phyloP scores from a whole-genome alignment of 2,888 invertebrate species.

The Protodeltote pygarga region DNA sequence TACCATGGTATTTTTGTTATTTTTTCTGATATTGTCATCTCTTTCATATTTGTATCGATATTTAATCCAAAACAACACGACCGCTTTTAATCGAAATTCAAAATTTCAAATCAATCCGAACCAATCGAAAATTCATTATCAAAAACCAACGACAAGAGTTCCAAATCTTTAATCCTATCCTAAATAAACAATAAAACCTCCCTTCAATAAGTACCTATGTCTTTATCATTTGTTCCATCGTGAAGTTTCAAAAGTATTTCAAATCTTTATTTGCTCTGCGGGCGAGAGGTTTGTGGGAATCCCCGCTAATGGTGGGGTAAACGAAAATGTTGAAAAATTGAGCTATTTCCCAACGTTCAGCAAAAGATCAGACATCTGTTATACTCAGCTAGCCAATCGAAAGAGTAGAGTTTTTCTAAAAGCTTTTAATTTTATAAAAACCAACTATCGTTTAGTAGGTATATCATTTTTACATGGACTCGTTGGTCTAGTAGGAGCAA shows the following conservation, averaged over 20 bases:
- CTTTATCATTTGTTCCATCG: slow-evolving; percentile 56
- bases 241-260: slow-evolving; percentile 50
- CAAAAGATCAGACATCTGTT: slow-evolving; percentile 42
- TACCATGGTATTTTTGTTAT: too few relatives aligned
- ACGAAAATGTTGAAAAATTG: slow-evolving; percentile 56
- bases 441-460: too few relatives aligned
- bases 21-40: too few relatives aligned
- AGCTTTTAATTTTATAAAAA: too few relatives aligned
- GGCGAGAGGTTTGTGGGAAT: slow-evolving; percentile 44
- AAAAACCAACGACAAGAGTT: slow-evolving; percentile 23
- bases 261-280: slow-evolving; percentile 57
- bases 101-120: neutral
- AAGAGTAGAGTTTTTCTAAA: too few relatives aligned
- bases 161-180: slow-evolving; percentile 42
- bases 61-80: too few relatives aligned
- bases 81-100: neutral
- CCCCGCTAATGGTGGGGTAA: slow-evolving; percentile 54
- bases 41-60: too few relatives aligned
- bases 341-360: slow-evolving; percentile 48
- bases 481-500: too few relatives aligned
- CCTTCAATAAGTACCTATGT: slow-evolving; percentile 50
- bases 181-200: slow-evolving; percentile 50
- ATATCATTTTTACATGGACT: too few relatives aligned
- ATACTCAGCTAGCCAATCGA: slow-evolving; percentile 31
- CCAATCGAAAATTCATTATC: slow-evolving; percentile 21